phyloP scores from a whole-genome alignment of 2,797 vertebrate species.

The Liparis tanakae region DNA sequence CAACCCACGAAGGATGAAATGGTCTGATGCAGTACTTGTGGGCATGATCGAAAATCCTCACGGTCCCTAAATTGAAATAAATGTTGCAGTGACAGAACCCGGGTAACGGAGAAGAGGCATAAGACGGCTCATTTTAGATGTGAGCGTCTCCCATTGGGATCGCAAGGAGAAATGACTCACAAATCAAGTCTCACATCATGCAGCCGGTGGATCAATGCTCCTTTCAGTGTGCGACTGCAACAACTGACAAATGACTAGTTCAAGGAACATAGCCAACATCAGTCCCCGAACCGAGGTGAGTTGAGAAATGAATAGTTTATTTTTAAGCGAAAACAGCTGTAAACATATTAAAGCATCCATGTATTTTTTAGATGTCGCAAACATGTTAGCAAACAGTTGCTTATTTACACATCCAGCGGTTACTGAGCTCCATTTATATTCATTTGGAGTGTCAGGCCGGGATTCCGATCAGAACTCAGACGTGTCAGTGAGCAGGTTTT shows the following conservation, averaged over 20 bases:
- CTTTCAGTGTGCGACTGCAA: neutral
- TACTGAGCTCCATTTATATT: too few species aligned
- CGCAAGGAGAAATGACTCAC: neutral
- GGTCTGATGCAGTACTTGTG: constrained; percentile 4
- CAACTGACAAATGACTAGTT: constrained; percentile 1
- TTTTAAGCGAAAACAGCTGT: neutral
- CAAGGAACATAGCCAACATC: neutral
- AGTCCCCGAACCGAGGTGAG: neutral
- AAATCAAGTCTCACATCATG: neutral
- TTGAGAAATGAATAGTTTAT: neutral
- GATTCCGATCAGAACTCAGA: too few species aligned
- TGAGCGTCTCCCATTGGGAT: neutral
- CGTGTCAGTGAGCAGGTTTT: too few species aligned
- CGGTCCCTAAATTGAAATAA: neutral
- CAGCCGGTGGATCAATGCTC: neutral
- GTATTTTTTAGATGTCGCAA: too few species aligned
- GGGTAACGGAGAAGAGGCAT: constrained; percentile 19
- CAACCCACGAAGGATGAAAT: neutral
- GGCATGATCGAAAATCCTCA: constrained; percentile 4
- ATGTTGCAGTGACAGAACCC: constrained; percentile 9
- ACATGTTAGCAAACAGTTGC: too few species aligned
- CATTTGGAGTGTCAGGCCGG: too few species aligned
- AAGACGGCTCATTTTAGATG: neutral
- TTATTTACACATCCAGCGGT: too few species aligned
- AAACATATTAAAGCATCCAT: neutral